phyloP scores from a whole-genome alignment of 2,113 vertebrate genomes.

The Mustela nigripes region DNA sequence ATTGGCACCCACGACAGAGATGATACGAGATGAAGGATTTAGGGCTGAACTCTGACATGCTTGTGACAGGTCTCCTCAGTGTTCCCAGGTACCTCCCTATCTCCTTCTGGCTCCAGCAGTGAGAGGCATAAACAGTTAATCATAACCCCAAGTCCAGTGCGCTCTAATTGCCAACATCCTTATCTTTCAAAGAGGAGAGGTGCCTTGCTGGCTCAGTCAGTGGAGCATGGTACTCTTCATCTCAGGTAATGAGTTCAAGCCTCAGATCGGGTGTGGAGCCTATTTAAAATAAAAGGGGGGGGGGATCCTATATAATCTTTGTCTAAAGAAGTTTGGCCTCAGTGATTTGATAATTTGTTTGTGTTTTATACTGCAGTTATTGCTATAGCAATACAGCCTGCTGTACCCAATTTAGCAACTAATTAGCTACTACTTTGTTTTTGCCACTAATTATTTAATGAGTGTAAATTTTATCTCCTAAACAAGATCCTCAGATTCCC shows the following conservation, averaged over 20 bases:
- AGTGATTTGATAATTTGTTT: constrained; percentile 43
- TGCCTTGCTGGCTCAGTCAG: neutral
- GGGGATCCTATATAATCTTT: neutral
- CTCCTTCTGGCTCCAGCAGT: neutral
- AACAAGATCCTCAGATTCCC: neutral
- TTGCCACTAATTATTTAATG: constrained; percentile 66
- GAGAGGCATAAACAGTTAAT: constrained; percentile 36
- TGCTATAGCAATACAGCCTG: constrained; percentile 4
- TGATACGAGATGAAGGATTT: neutral
- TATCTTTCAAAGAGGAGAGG: neutral
- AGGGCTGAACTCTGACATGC: neutral
- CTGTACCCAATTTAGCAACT: constrained; percentile 43
- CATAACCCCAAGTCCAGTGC: neutral
- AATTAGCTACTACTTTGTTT: constrained; percentile 30
- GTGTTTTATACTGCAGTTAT: constrained; percentile 46
- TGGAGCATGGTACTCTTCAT: neutral
- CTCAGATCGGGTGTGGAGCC: neutral
- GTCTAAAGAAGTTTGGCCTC: constrained; percentile 23
- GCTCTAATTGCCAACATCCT: neutral
- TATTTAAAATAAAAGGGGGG: neutral
- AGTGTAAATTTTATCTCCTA: constrained; percentile 56
- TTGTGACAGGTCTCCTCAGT: neutral
- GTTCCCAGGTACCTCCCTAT: neutral
- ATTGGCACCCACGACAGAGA: neutral
- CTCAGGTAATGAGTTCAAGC: neutral